Evolutionary conservation across 2,113 vertebrate species (phyloP).

Genomic region (Panthera leo): DNA sequence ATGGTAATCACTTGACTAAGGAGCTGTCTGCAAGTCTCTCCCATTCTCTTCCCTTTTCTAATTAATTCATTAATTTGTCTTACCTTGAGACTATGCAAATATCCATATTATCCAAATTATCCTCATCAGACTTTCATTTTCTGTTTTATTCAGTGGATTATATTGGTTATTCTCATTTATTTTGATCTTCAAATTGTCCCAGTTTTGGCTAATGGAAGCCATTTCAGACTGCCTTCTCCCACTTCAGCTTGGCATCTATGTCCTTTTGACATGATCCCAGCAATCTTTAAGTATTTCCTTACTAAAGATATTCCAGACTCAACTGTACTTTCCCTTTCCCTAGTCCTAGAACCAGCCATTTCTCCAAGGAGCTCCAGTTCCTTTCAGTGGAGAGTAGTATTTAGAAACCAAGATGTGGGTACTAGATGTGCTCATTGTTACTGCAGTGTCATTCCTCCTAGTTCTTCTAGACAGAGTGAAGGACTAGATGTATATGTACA

Average conservation of each 20-base stretch:
- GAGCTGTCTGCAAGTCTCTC: not conserved
- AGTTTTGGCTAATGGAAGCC: not conserved
- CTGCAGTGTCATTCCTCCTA: not conserved
- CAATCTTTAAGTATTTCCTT: not conserved
- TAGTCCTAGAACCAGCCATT: not conserved
- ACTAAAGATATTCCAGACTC: not conserved
- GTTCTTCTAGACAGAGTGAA: not conserved
- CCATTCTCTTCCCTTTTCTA: not conserved
- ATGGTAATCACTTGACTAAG: not conserved
- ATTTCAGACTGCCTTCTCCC: not conserved
- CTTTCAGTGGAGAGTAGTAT: not conserved
- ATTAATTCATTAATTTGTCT: not conserved
- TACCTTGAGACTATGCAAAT: not conserved
- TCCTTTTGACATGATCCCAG: not conserved
- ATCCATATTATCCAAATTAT: not conserved
- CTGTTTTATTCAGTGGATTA: not conserved
- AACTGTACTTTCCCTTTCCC: not conserved
- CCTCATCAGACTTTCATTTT: conserved; percentile 13
- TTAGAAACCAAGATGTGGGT: not conserved
- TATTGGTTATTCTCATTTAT: not conserved
- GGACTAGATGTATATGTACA: not conserved
- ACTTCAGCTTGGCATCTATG: not conserved
- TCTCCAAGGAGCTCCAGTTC: not conserved
- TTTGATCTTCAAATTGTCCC: conserved; percentile 4
- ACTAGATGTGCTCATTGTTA: not conserved